Evolutionary conservation across 2,113 vertebrate genomes (phyloP).

Genomic region (Pao palembangensis): DNA sequence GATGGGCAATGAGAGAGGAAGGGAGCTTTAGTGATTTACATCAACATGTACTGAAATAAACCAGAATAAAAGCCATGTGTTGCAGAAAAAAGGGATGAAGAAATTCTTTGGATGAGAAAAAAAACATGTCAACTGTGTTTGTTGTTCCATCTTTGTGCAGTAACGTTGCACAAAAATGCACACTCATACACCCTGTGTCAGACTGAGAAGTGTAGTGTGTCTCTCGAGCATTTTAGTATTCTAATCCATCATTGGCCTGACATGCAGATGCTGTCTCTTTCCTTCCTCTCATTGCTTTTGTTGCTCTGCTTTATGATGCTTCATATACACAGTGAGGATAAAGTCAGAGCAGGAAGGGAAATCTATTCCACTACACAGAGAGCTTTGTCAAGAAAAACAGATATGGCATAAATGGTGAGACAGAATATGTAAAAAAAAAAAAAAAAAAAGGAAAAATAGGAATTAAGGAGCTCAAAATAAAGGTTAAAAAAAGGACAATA

Average conservation of each 20-base stretch:
- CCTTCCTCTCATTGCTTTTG: slow-evolving; percentile 9
- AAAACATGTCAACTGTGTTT: slow-evolving; percentile 30
- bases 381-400: slow-evolving; percentile 59
- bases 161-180: slow-evolving; percentile 39
- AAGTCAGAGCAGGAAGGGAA: slow-evolving; percentile 51
- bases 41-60: slow-evolving; percentile 65
- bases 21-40: slow-evolving; percentile 64
- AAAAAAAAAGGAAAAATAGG: slow-evolving; percentile 1
- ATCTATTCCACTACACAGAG: slow-evolving; percentile 51
- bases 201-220: slow-evolving; percentile 46
- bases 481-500: slow-evolving; percentile 6
- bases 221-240: slow-evolving; percentile 63
- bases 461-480: neutral
- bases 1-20: slow-evolving; percentile 19
- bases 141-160: slow-evolving; percentile 54
- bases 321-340: slow-evolving; percentile 53
- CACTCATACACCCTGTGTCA: slow-evolving; percentile 24
- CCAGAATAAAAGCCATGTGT: slow-evolving; percentile 66
- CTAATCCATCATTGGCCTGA: slow-evolving; percentile 70
- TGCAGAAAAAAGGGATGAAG: slow-evolving; percentile 46
- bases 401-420: slow-evolving; percentile 30
- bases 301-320: slow-evolving; percentile 28
- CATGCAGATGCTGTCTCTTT: slow-evolving; percentile 54
- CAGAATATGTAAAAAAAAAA: slow-evolving; percentile 16
- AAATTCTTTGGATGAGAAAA: slow-evolving; percentile 14